Evolutionary conservation across 2,113 vertebrate genomes (phyloP), one percentile per base, ranked within the genome.

Genomic region (Ochotona princeps): DNA sequence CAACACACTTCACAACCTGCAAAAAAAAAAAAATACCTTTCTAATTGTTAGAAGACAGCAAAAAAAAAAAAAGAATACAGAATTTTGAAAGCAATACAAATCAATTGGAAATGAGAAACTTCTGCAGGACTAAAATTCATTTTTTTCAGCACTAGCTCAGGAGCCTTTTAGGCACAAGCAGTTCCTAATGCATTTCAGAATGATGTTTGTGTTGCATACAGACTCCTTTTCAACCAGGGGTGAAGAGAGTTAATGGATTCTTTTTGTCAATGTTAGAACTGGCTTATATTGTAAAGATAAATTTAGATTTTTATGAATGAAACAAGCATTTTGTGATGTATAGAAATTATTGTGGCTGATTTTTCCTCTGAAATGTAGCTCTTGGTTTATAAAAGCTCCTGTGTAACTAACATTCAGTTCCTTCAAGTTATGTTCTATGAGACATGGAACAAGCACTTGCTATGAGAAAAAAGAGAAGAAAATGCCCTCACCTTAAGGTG

Each of bases 81-180:
- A 90, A 76, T 87, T 63, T 81, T 86, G 60, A 23, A 89, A 93
- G 75, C 51, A 85, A 49, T 54, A 61, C n/a, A 88, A 76, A 86
- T 95, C 44, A 85, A 90, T 94, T 90, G 72, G 66, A 96, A 96
- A 96, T 83, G 57, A 91, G 70, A 72, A 92, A 87, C 86, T 91
- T 94, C 30, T 87, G 26, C 26, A 60, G 35, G 49, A 69, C 28
- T 38, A 1, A 92, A 88, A 96, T 89, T 96, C 94, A 89, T 83
- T 95, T 95, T 92, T 86, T 44, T 44, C 57, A 92, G 72, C 38
- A 78, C 9, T 83, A 87, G 11, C 21, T 87, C 9, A 7, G 65
- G 25, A 76, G 67, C 70, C 93, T 94, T 38, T 47, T 30, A 23
- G 1, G 49, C 67, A 82, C 66, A 94, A 1, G 51, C 89, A 83